Evolutionary conservation across 2,888 invertebrate species (phyloP).

Genomic region (Macrosoma leucophasiata): DNA sequence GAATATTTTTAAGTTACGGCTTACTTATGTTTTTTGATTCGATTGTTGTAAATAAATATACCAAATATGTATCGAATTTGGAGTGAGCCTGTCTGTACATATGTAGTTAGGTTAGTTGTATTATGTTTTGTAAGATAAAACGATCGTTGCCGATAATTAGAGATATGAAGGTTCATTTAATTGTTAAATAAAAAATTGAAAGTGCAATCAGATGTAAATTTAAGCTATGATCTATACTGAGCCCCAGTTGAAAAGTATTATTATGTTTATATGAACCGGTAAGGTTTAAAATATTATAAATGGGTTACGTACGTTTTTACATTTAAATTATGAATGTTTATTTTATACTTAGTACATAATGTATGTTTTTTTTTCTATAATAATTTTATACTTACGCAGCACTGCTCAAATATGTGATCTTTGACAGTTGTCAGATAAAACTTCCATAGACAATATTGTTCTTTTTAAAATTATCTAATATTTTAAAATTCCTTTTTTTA

Average conservation of each 20-base stretch:
- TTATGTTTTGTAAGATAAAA: constrained; percentile 43
- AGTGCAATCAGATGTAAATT: constrained; percentile 72
- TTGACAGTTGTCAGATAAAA: constrained; percentile 32
- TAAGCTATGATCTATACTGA: constrained; percentile 60
- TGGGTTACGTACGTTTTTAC: constrained; percentile 69
- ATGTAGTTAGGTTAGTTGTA: constrained; percentile 47
- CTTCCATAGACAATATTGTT: constrained; percentile 28
- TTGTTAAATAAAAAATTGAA: constrained; percentile 65
- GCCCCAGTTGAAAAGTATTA: constrained; percentile 74
- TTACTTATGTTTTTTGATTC: constrained; percentile 41
- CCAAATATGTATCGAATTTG: constrained; percentile 65
- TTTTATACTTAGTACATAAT: constrained; percentile 66
- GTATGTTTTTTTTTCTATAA: constrained; percentile 64
- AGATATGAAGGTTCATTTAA: constrained; percentile 50
- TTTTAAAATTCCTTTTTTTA: constrained; percentile 15
- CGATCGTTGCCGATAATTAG: constrained; percentile 42
- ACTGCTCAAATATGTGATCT: constrained; percentile 57
- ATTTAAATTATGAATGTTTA: constrained; percentile 71
- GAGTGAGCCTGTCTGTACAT: constrained; percentile 54
- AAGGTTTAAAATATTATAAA: constrained; percentile 73
- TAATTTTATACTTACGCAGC: constrained; percentile 52
- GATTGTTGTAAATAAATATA: constrained; percentile 70
- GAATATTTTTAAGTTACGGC: constrained; percentile 61
- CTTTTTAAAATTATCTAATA: constrained; percentile 18
- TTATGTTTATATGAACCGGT: constrained; percentile 73